Base-by-base conservation (phyloP, 2,888 invertebrate species). In the Caenorhabditis angaria region DNA sequence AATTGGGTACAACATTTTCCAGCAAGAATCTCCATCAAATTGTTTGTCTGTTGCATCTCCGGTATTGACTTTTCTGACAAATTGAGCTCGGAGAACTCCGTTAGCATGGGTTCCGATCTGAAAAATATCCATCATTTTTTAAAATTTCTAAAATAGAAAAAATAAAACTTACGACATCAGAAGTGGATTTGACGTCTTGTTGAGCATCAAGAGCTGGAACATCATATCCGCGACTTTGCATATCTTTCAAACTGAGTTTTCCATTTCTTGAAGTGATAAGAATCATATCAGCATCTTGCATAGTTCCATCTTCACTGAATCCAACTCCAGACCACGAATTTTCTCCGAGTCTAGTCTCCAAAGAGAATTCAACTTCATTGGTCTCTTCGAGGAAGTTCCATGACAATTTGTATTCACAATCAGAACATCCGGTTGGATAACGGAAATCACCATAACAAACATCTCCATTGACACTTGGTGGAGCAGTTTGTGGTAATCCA, bases 311-410 rank as follows among this genome's bases (percentile, higher is more conserved):
- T 8, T 65, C 60, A 22, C 79, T 79, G 78, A 87, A 83, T 57
- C 85, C 87, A 22, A 87, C 78, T 32, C 87, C 87, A 29, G 83
- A 85, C 87, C 87, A 87, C 41, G 78, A 81, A 68, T 82, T 83
- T n/a, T 68, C 76, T 24, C 77, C 63, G 18, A 83, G 66, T 22
- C 80, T 80, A 0, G 88, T 87, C 59, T 87, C 86, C 20, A 88
- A 61, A 2, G 83, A 81, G 76, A 88, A 88, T 56, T 88, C 87
- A 54, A 88, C 79, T 55, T 85, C 83, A 50, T 87, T 87, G 0
- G 70, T 69, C 6, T 87, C 83, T 18, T 82, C 84, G 25, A 81
- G 59, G 60, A 82, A 87, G 68, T 79, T 82, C 87, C 87, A 87
- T 0, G 78, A 71, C 20, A 87, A 51, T 14, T 79, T 76, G 61